Base-by-base conservation (phyloP, 2,113 vertebrate genomes). In the Rhinoptilus africanus region DNA sequence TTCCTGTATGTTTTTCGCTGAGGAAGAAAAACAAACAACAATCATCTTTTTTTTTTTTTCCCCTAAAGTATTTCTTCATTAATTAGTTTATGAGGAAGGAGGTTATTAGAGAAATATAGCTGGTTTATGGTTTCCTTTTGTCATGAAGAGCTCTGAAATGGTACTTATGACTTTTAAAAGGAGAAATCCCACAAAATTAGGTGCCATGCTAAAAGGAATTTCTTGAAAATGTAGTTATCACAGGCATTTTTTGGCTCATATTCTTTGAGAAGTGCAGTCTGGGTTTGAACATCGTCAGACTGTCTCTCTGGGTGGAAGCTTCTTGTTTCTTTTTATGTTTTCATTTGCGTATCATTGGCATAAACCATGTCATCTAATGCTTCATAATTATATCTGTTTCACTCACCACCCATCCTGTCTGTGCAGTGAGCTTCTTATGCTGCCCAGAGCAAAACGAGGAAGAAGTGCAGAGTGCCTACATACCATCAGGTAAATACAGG, bases 381-480 rank as follows among this genome's bases (percentile, higher is more conserved):
- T 98, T 98, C 98, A 98, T 99, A 95, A 98, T 93, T 96, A 92
- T 97, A 95, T 92, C 97, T 98, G 97, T 98, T 96, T 99, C 98
- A 99, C 98, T 98, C 97, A 98, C 97, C 98, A 97, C 97, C 97
- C 98, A 98, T 99, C 99, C 98, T 99, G 98, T 99, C 98, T 98
- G 98, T 98, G 98, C 98, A 99, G 99, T 98, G 99, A 99, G 98
- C 99, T 99, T 99, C 99, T 99, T 98, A 99, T 99, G 99, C 98
- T 99, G 98, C 99, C 99, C 99, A 99, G 99, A 98, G 99, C 99
- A 98, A 99, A 99, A 98, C 99, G 99, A 97, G 99, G 99, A 96
- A 99, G 99, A 97, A 99, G 99, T 99, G 99, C 99, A 97, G 99
- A 99, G 98, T 99, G 99, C 98, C 99, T 99, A 98, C 99, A 99